Percentiles rank a stretch among this genome's conserved stretches.
Evolutionary conservation across 2,113 vertebrate species (phyloP).

Genomic region (Pollimyrus isidori): DNA sequence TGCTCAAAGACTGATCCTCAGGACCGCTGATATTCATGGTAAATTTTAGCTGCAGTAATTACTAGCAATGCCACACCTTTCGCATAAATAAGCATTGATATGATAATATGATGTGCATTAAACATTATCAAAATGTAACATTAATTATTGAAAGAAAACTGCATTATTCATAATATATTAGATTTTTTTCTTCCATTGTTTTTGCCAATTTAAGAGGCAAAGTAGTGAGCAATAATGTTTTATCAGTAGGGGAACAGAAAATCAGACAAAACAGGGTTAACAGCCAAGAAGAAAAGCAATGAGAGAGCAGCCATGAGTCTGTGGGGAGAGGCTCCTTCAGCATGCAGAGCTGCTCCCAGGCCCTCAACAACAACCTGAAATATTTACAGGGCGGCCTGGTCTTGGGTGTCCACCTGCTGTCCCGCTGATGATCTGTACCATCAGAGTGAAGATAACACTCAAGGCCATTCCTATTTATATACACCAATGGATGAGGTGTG

Average conservation of each 20-base stretch:
- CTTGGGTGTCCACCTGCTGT: background rate
- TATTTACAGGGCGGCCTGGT: background rate
- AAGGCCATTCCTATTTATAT: background rate
- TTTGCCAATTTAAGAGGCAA: background rate
- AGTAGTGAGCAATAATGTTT: background rate
- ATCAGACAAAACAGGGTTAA: background rate
- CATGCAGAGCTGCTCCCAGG: background rate
- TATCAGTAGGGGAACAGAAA: background rate
- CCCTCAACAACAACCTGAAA: background rate
- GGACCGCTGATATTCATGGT: background rate
- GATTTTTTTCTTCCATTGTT: background rate
- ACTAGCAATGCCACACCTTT: background rate
- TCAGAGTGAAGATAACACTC: background rate
- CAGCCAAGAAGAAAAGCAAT: background rate
- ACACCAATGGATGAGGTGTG: background rate
- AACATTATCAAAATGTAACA: background rate
- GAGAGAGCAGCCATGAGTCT: background rate
- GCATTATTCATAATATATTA: background rate
- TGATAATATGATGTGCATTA: background rate
- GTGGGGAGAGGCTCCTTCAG: background rate
- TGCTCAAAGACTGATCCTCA: constrained; percentile 12
- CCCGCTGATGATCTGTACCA: background rate
- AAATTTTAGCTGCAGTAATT: background rate
- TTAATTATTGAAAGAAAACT: background rate
- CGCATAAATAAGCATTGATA: background rate